Base-by-base conservation (phyloP, 1,140 invertebrate genomes). In the Anastatus disparis region DNA sequence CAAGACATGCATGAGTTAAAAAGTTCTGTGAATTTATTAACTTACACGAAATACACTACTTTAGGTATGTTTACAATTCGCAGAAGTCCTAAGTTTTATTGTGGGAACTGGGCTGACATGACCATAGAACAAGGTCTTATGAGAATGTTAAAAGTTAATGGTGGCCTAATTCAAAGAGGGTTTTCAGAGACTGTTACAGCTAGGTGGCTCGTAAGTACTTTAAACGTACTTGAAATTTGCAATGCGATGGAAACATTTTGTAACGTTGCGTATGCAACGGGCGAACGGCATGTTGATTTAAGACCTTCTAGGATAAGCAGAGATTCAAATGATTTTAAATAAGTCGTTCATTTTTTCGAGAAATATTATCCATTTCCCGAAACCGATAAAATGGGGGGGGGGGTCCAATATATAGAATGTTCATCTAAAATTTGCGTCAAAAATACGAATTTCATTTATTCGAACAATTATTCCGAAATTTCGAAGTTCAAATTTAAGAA, bases 101-200 rank as follows among this genome's bases (percentile, higher is more conserved):
- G 76, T 69, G 86, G 85, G 20, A 73, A 83, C n/a, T 84, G 75
- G 61, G 63, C 77, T 8, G 82, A 84, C 74, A 77, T 80, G 76
- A 79, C 77, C 0, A 84, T 84, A 46, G 82, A 84, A 65, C 81
- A 84, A 62, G 70, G 62, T 29, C 65, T 83, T 1, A 84, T 79
- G 80, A 63, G 74, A 52, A 74, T 72, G 13, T 74, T 84, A 64
- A 84, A 83, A 73, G 72, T 67, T 27, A 63, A 24, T 31, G 82
- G 81, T 58, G 79, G 78, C 20, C 24, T 79, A 17, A 75, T 71
- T 2, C 72, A 63, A 13, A 50, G 76, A 71, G 75, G 78, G 48
- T 59, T 77, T 2, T 56, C 69, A 29, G 70, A 76, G n/a, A 77
- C 71, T 65, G 75, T 76, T 24, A 12, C 75, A 10, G 31, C 27